Percentiles rank a stretch among this genome's conserved stretches.
phyloP scores from a whole-genome alignment of 2,888 invertebrate species.

The Tipula lateralis region DNA sequence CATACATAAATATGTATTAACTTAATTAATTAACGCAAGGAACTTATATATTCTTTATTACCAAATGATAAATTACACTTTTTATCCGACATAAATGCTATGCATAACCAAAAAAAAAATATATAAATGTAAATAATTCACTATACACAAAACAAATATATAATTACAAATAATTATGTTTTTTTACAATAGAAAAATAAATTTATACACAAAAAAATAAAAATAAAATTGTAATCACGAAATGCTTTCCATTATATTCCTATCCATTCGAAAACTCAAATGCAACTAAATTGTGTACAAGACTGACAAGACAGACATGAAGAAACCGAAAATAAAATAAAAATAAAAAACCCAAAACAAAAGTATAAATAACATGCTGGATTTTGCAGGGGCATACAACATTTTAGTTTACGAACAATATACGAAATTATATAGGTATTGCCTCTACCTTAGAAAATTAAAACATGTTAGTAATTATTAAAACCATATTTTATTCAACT shows the following conservation, averaged over 20 bases:
- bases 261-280: slow-evolving; percentile 26
- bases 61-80: not conserved
- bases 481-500: too few species aligned
- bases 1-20: not conserved
- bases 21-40: not conserved
- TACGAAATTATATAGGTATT: too few species aligned
- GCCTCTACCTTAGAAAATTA: too few species aligned
- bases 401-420: too few species aligned
- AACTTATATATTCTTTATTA: not conserved
- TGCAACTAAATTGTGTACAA: slow-evolving; percentile 16
- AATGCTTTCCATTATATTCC: not conserved
- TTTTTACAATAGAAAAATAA: not conserved
- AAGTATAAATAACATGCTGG: not conserved
- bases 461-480: too few species aligned
- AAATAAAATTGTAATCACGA: not conserved
- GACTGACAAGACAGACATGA: not conserved
- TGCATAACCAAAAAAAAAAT: not conserved
- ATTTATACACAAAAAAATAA: not conserved
- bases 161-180: not conserved
- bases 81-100: not conserved
- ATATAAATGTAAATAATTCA: too few species aligned
- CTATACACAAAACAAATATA: not conserved
- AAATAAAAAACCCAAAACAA: not conserved
- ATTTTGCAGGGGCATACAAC: not conserved
- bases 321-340: not conserved